Evolutionary conservation across 64 coral and sea anemone genomes (phyloP), one percentile per base, ranked within the genome.

Genomic region (Stichodactyla helianthus): DNA sequence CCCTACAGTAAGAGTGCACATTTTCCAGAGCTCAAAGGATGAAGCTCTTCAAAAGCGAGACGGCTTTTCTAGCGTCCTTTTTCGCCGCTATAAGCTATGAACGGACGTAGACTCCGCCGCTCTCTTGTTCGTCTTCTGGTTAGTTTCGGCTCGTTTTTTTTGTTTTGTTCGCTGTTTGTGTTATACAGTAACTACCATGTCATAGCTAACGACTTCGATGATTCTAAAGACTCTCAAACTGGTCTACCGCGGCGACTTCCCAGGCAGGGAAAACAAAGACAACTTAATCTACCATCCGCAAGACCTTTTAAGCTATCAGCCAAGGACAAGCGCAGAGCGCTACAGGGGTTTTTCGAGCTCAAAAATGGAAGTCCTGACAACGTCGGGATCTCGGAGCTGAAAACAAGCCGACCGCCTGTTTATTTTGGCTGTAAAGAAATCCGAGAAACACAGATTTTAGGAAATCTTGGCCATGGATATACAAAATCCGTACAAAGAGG

Each of bases 401-500:
- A 59, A 15, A 84, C 54, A 60, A 60, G 19, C 14, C n/a, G 5
- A 31, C 17, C 68, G 9, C 25, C 25, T 74, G 68, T 74, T 31
- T 58, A 82, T 77, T 77, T 92, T 62, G 88, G 84, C 6, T 95
- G 90, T 55, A 82, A 68, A 52, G 90, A 92, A 18, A 89, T 95
- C 16, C 88, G 88, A 16, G 84, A 59, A 13, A 95, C 89, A 50
- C 10, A 50, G 27, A 63, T 89, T 18, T 50, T 89, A 17, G 58
- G 71, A 23, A 80, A 92, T 65, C n/a, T 92, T 59, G 87, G 90
- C 7, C 94, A 82, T 28, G 94, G 94, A 56, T 95, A 95, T 57
- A 95, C 77, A 9, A 95, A 95, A 59, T 51, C 85, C 20, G 94
- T 95, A 10, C 83, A 95, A 79, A 95, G 52, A 83, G 94, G 94